A percentile compares a stretch with the other conserved stretches of the same genome.
Evolutionary conservation across 2,113 vertebrate species (phyloP).

Genomic region (Noturus placidus): DNA sequence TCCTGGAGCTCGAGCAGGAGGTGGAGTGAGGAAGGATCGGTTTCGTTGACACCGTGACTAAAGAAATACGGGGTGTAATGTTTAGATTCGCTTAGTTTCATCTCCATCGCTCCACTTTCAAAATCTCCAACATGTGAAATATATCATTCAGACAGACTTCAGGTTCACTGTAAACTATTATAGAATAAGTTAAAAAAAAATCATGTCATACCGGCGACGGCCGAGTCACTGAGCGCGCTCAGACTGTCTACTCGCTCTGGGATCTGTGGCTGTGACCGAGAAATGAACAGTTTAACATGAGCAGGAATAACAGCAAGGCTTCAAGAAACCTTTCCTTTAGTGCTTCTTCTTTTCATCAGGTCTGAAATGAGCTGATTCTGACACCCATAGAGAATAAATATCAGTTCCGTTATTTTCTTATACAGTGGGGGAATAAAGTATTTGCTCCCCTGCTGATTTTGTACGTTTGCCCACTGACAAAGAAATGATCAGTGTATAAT

Average conservation of each 20-base stretch:
- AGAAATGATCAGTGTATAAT: no score
- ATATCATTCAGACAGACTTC: neutral
- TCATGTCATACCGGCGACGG: slow-evolving; percentile 67
- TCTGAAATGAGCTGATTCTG: neutral
- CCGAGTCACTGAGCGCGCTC: slow-evolving; percentile 75
- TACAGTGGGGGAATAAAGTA: no score
- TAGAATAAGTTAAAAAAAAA: neutral
- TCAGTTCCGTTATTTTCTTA: no score
- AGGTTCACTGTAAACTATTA: neutral
- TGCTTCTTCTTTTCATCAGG: neutral
- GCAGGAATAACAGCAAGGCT: neutral
- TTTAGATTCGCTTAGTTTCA: neutral
- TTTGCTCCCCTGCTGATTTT: no score
- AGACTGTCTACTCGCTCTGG: slow-evolving; percentile 78
- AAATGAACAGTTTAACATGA: neutral
- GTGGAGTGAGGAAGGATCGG: slow-evolving; percentile 68
- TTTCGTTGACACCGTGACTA: slow-evolving; percentile 69
- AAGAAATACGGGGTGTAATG: neutral
- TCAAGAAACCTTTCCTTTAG: neutral
- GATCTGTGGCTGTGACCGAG: slow-evolving; percentile 71
- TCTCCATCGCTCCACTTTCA: neutral
- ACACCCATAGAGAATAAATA: neutral
- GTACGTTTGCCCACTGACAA: no score
- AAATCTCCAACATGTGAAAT: neutral
- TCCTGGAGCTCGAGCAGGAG: slow-evolving; percentile 73